Evolutionary conservation across 2,113 vertebrate genomes (phyloP).

Genomic region (Elephas maximus): DNA sequence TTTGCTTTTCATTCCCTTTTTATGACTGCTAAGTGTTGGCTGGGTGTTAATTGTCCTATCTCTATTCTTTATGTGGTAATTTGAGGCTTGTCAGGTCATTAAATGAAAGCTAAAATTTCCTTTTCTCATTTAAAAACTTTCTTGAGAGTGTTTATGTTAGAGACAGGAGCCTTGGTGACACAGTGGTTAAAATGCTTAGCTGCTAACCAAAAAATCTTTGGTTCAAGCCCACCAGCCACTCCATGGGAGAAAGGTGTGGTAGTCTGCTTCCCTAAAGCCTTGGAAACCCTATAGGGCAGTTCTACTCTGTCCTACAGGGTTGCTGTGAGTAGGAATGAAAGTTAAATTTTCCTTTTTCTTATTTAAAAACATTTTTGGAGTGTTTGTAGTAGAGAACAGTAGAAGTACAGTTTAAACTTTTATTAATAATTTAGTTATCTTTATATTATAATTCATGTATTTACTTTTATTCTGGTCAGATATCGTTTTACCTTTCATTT

Average conservation of each 20-base stretch:
- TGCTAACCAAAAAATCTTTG: too few species aligned
- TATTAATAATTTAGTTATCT: not conserved
- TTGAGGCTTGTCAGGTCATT: not conserved
- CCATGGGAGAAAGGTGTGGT: too few species aligned
- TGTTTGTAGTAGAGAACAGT: not conserved
- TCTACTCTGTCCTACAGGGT: too few species aligned
- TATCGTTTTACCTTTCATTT: not conserved
- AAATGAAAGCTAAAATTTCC: not conserved
- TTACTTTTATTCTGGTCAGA: slow-evolving; percentile 8
- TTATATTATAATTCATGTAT: not conserved
- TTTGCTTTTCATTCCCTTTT: not conserved
- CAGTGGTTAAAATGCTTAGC: too few species aligned
- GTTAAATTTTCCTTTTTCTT: not conserved
- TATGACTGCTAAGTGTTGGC: not conserved
- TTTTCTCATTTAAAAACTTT: not conserved
- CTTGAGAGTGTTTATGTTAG: not conserved
- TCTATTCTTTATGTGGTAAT: not conserved
- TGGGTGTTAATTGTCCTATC: not conserved
- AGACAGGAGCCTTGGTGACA: not conserved
- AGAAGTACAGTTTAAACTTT: not conserved
- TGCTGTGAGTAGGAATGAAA: too few species aligned
- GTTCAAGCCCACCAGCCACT: too few species aligned
- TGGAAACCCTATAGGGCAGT: too few species aligned
- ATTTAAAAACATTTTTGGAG: not conserved
- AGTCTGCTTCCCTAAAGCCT: too few species aligned